Evolutionary conservation across 2,797 vertebrate species (phyloP), one percentile per base, ranked within the genome.

Genomic region (Megaceryle alcyon): DNA sequence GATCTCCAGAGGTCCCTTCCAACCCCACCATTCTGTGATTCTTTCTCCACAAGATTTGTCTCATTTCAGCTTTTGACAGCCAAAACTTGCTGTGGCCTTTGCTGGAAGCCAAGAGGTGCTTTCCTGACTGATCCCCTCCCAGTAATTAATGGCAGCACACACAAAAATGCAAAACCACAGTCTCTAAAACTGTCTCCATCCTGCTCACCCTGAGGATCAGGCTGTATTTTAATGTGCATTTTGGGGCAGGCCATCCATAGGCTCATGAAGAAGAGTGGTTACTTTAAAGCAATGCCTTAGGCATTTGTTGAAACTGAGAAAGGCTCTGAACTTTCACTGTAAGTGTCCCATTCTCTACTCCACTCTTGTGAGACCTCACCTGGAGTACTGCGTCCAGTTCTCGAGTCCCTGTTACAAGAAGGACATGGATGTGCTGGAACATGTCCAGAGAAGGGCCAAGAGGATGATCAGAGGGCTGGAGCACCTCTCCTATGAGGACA

Each of bases 181-280:
- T 26, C 44, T 61, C 57, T 35, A 11, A 31, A 76, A 39, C 25
- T 31, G 29, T 6, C 33, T 48, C 35, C 0, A 2, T n/a, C 25
- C 29, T 1, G 2, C 20, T 29, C 8, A 4, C 29, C 31, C 54
- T 61, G 28, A 37, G 0, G 2, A 35, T 5, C 2, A 2, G 21
- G 6, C 2, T 75, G 48, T 23, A 69, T 56, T 49, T 44, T 16
- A 25, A 25, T 25, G 37, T 48, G 31, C 10, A 4, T 8, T 61
- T 88, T n/a, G 25, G 51, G 56, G 20, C 56, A 82, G n/a, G 69
- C 66, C 51, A 59, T 26, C 21, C 53, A 54, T 3, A 78, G 12
- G 51, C 41, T 56, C 57, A 6, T 2, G 41, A 85, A 43, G 65
- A 76, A 63, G 35, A 51, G 15, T 11, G 21, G 33, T 29, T 41